Conservation (phyloP, 2,113 vertebrate genomes). For the Coregonus clupeaformis region DNA sequence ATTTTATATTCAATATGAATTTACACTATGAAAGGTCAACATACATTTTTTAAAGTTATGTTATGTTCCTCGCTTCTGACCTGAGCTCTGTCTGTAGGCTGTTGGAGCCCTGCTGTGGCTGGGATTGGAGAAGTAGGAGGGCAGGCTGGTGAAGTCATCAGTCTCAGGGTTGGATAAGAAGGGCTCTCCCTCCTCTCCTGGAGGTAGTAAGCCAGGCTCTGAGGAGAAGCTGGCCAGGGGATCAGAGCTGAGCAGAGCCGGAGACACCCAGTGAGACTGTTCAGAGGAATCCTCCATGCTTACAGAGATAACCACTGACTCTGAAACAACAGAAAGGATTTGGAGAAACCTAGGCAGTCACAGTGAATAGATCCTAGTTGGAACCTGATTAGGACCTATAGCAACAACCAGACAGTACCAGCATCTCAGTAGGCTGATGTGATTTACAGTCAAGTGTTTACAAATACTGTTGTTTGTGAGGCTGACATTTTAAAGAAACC, state of each 20-base stretch:
- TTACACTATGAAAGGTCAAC: no score
- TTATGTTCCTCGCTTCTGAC: constrained; percentile 52
- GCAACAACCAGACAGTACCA: no score
- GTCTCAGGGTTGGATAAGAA: constrained; percentile 76
- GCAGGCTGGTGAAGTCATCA: constrained; percentile 71
- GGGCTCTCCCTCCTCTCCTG: constrained; percentile 68
- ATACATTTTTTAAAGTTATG: no score
- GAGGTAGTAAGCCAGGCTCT: constrained; percentile 70
- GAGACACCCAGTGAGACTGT: constrained; percentile 76
- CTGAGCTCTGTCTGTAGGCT: constrained; percentile 76
- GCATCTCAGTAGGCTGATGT: no score
- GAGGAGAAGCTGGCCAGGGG: constrained; percentile 72
- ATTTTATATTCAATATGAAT: no score
- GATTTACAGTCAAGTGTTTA: neutral
- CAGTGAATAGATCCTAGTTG: no score
- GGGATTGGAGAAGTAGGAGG: constrained; percentile 63
- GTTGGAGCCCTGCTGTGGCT: constrained; percentile 64
- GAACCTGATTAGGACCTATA: no score
- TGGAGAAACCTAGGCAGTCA: no score
- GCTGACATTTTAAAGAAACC: constrained; percentile 30
- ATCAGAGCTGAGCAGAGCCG: constrained; percentile 74
- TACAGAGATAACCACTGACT: neutral
- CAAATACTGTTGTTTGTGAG: constrained; percentile 4
- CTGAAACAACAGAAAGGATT: neutral
- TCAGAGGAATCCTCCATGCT: constrained; percentile 75